Evolutionary conservation across 2,797 vertebrate species (phyloP).

Genomic region (Brachymystax lenok): DNA sequence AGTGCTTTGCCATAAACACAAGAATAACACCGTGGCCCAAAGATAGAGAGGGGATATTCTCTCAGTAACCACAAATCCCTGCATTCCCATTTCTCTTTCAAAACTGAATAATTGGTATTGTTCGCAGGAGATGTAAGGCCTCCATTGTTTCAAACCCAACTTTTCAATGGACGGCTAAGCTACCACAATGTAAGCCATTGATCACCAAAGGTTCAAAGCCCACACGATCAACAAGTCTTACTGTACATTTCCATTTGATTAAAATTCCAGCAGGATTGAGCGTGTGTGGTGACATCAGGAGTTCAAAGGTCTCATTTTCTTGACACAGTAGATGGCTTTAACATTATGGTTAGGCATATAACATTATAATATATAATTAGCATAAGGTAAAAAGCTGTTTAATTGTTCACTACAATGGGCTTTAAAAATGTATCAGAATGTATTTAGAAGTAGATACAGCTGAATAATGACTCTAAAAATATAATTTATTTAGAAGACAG

Average conservation of each 20-base stretch:
- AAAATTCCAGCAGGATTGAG: constrained; percentile 27
- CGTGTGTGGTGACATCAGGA: constrained; percentile 19
- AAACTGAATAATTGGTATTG: constrained; percentile 33
- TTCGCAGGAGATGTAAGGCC: constrained; percentile 21
- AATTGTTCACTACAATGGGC: background rate
- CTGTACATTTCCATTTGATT: constrained; percentile 40
- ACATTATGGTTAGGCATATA: constrained; percentile 4
- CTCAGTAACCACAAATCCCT: constrained; percentile 4
- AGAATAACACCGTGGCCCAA: background rate
- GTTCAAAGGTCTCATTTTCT: constrained; percentile 14
- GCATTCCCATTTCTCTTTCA: constrained; percentile 5
- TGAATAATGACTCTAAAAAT: background rate
- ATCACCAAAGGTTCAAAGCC: constrained; percentile 27
- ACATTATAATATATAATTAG: background rate
- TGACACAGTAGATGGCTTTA: constrained; percentile 2
- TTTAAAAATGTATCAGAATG: background rate
- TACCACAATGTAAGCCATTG: constrained; percentile 35
- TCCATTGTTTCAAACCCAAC: constrained; percentile 35
- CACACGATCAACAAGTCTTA: constrained; percentile 17
- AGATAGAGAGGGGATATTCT: background rate
- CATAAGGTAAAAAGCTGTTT: background rate
- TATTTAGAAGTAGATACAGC: too few relatives aligned
- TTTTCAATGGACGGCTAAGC: constrained; percentile 13
- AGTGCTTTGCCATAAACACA: background rate
- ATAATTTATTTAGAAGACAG: background rate